Evolutionary conservation across 1,140 invertebrate species (phyloP), one percentile per base, ranked within the genome.

Genomic region (Caenorhabditis briggsae): DNA sequence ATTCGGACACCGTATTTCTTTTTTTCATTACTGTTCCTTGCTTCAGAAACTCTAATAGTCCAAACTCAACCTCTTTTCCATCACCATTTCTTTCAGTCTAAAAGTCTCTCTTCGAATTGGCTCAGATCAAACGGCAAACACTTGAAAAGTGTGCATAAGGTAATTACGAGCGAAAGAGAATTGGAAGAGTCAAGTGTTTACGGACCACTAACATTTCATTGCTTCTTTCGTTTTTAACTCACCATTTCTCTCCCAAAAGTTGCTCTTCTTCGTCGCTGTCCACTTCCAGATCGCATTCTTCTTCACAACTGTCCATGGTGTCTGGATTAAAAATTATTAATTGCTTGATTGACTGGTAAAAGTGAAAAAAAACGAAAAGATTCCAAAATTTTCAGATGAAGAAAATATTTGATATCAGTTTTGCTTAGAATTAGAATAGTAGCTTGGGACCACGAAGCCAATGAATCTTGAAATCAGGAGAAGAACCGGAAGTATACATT

Each of bases 141-240:
- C 70, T 78, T 50, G 70, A 78, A 78, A 78, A 50, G 70, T 78
- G 70, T 78, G 70, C 70, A 78, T 78, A 78, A 78, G 70, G 70
- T 78, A 78, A 78, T 78, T 78, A 78, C 70, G 43, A 78, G 33
- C 33, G 70, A 78, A 43, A 78, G 23, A 70, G 14, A 46, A 48
- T 53, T 70, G 33, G 70, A 53, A 53, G 70, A 78, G 70, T 78
- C 70, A 78, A 78, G 70, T 78, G 70, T 78, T 78, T 78, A 78
- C 70, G 70, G 70, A 78, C 70, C 70, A 50, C 70, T 50, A 50
- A 78, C 70, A 78, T 78, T 78, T 78, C 70, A 50, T 78, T 53
- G 70, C n/a, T 46, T 20, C n/a, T 41, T 70, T 16, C 33, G 11
- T n/a, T 11, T 41, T 6, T 12, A 78, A 78, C 70, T 78, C 20